Evolutionary conservation across 2,797 vertebrate species (phyloP).

Genomic region (Lemur catta): DNA sequence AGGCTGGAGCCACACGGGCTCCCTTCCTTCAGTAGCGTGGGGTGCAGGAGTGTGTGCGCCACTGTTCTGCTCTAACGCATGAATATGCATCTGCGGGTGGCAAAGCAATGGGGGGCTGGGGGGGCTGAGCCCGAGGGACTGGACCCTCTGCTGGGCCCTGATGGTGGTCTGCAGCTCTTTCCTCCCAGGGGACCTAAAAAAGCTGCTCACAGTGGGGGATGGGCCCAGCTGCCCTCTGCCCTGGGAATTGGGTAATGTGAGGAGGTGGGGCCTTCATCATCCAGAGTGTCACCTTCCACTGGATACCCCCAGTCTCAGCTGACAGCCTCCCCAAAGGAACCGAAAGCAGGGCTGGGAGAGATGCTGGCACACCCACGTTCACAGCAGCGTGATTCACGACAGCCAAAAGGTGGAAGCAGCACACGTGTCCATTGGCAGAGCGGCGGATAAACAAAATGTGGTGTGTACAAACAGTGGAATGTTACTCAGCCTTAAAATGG

Average conservation of each 20-base stretch:
- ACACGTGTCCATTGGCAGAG: too few relatives aligned
- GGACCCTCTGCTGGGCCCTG: accelerated
- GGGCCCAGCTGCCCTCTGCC: not conserved
- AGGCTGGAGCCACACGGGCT: accelerated
- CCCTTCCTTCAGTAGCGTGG: not conserved
- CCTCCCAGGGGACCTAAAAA: not conserved
- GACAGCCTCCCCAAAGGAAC: not conserved
- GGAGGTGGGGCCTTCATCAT: not conserved
- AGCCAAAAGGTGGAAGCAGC: not conserved
- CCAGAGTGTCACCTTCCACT: not conserved
- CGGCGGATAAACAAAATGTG: not conserved
- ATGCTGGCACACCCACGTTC: not conserved
- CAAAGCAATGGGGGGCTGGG: not conserved
- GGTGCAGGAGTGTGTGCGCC: accelerated
- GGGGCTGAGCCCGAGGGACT: not conserved
- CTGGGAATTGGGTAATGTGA: not conserved
- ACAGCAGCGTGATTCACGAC: not conserved
- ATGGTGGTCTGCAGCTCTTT: not conserved
- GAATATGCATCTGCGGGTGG: not conserved
- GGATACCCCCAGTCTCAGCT: too few relatives aligned
- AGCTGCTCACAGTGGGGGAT: too few relatives aligned
- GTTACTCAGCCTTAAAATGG: not conserved
- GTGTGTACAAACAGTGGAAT: not conserved
- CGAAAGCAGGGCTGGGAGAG: not conserved
- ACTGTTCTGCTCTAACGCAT: accelerated